A percentile compares a stretch with the other conserved stretches of the same genome.
Evolutionary conservation across 1,140 invertebrate species (phyloP).

Genomic region (Bombus terrestris): DNA sequence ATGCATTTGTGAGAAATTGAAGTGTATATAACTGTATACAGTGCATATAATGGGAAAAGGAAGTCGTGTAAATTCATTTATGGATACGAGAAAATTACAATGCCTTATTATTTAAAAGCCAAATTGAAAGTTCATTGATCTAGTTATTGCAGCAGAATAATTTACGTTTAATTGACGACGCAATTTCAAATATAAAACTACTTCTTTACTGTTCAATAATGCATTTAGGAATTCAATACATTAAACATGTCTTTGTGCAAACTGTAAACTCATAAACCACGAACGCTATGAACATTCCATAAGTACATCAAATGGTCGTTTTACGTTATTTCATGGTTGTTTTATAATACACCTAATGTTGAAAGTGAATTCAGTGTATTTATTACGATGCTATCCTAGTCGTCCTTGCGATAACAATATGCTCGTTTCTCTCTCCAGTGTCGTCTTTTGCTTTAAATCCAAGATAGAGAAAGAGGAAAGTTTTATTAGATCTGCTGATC

Average conservation of each 20-base stretch:
- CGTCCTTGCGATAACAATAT: neutral
- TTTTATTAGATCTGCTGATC: neutral
- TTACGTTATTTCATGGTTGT: neutral
- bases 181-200: neutral
- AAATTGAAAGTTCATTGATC: too few species aligned
- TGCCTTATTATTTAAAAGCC: too few species aligned
- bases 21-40: too few species aligned
- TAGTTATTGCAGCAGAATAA: neutral
- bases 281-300: neutral
- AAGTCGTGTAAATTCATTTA: too few species aligned
- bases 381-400: neutral
- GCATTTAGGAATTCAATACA: neutral
- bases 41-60: too few species aligned
- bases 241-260: neutral
- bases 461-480: neutral
- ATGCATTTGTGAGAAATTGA: too few species aligned
- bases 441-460: neutral
- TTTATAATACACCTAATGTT: neutral
- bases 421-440: too few species aligned
- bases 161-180: neutral
- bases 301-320: neutral
- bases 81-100: too few species aligned
- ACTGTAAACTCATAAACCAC: neutral
- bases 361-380: neutral
- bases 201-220: neutral